A percentile compares a stretch with the other conserved stretches of the same genome.
phyloP scores from a whole-genome alignment of 2,113 vertebrate genomes.

The Megalops atlanticus region DNA sequence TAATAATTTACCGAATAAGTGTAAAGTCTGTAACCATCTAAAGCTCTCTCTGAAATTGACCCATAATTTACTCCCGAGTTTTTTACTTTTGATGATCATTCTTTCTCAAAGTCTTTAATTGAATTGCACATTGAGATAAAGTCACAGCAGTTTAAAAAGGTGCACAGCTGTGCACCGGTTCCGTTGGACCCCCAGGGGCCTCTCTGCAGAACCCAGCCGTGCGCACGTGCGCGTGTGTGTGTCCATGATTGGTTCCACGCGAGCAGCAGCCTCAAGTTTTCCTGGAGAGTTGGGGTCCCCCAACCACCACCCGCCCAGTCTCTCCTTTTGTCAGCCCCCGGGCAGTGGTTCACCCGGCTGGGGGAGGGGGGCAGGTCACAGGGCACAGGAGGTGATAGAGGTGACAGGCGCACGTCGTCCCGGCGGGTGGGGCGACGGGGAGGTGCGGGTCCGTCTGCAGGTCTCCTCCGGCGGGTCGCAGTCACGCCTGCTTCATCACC shows the following conservation, averaged over 20 bases:
- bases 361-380: slow-evolving; percentile 19
- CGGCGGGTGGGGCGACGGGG: too few relatives aligned
- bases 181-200: slow-evolving; percentile 50
- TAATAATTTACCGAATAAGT: slow-evolving; percentile 48
- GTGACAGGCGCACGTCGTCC: background rate
- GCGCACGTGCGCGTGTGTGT: background rate
- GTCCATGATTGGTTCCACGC: slow-evolving; percentile 4
- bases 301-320: too few relatives aligned
- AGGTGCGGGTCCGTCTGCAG: slow-evolving; percentile 18
- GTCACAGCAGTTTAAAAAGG: slow-evolving; percentile 55
- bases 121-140: slow-evolving; percentile 75
- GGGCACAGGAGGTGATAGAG: slow-evolving; percentile 41
- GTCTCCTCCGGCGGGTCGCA: slow-evolving; percentile 38
- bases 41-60: slow-evolving; percentile 61
- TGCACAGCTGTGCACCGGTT: slow-evolving; percentile 67
- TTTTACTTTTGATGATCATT: background rate
- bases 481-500: slow-evolving; percentile 77
- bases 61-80: slow-evolving; percentile 56
- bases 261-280: background rate
- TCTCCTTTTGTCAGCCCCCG: background rate
- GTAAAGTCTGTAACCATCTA: slow-evolving; percentile 31
- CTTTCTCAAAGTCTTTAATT: slow-evolving; percentile 44
- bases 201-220: slow-evolving; percentile 32
- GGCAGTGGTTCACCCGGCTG: background rate
- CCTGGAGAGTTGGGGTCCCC: background rate